A percentile compares a stretch with the other conserved stretches of the same genome.
phyloP scores from a whole-genome alignment of 1,140 invertebrate species.

The Meloidogyne exigua region DNA sequence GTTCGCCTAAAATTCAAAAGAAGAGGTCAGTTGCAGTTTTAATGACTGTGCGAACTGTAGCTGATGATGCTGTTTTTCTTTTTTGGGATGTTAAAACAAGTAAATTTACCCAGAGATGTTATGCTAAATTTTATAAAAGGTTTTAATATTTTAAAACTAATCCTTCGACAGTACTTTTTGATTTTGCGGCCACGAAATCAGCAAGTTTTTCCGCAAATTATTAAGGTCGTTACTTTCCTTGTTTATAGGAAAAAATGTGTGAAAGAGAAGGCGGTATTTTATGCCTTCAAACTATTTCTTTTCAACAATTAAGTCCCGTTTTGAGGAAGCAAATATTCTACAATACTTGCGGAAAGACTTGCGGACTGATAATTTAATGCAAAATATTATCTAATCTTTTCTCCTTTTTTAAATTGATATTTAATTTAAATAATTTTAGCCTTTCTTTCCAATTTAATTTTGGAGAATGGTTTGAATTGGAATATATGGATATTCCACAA shows the following conservation, averaged over 20 bases:
- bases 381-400: too few relatives aligned
- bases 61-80: background rate
- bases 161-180: too few relatives aligned
- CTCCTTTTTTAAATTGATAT: background rate
- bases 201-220: too few relatives aligned
- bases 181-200: too few relatives aligned
- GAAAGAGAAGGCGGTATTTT: too few relatives aligned
- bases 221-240: too few relatives aligned
- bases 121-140: background rate
- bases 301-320: too few relatives aligned
- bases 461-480: constrained; percentile 4
- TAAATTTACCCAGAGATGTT: background rate
- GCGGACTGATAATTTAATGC: too few relatives aligned
- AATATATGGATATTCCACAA: background rate
- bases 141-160: background rate
- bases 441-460: background rate
- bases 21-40: background rate
- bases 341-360: too few relatives aligned
- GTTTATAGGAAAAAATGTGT: too few relatives aligned
- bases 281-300: too few relatives aligned
- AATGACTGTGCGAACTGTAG: background rate
- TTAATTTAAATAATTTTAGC: background rate
- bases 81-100: background rate
- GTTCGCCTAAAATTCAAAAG: background rate
- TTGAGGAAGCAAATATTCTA: too few relatives aligned